Conservation (phyloP, 1,140 invertebrate species). For the Chrysomallon squamiferum region DNA sequence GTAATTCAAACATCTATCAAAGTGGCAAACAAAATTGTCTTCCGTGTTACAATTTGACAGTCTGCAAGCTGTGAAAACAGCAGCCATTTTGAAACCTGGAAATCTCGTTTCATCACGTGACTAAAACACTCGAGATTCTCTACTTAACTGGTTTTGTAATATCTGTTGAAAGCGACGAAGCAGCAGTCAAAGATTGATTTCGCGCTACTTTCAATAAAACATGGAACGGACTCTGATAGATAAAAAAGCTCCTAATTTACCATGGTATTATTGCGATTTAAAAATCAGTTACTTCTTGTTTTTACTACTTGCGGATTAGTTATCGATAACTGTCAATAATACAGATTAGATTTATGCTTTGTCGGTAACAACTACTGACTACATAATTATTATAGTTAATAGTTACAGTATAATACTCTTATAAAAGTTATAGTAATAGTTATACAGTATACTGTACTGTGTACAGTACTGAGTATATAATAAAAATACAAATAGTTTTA, state of each 20-base stretch:
- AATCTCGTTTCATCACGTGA: slow-evolving; percentile 9
- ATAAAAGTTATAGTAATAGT: no score
- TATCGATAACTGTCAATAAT: no score
- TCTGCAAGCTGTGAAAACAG: slow-evolving; percentile 20
- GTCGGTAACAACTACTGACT: no score
- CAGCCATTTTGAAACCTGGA: slow-evolving; percentile 15
- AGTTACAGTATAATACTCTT: no score
- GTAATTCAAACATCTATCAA: background rate
- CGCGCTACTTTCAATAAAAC: background rate
- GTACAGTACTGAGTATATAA: no score
- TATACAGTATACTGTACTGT: no score
- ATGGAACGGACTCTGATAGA: slow-evolving; percentile 18
- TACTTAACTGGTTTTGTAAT: slow-evolving; percentile 19
- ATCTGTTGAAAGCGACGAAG: background rate
- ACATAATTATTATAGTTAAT: no score
- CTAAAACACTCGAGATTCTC: slow-evolving; percentile 18
- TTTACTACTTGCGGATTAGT: no score
- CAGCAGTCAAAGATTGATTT: background rate
- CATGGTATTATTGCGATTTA: slow-evolving; percentile 27
- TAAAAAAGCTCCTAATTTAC: slow-evolving; percentile 32
- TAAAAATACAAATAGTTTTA: no score
- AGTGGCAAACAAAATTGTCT: background rate
- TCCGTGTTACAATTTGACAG: slow-evolving; percentile 10
- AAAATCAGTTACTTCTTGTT: no score
- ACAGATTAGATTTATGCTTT: no score